Conservation (phyloP, 2,888 invertebrate genomes). For the Slavum lentiscoides region DNA sequence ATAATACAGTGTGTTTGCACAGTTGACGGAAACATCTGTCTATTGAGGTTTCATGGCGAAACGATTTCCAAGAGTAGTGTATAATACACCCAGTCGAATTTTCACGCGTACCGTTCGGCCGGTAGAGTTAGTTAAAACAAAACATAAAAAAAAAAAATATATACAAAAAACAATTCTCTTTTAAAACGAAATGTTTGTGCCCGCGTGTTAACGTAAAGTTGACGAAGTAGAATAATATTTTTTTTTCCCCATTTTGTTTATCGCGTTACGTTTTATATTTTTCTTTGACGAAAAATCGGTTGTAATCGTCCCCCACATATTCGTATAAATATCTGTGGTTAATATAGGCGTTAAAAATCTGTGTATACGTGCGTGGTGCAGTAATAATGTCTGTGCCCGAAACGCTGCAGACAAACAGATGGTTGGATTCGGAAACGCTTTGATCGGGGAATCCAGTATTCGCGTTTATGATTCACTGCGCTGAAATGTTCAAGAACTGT, state of each 20-base stretch:
- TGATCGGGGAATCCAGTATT: neutral
- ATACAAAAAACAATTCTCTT: neutral
- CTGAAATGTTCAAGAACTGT: constrained; percentile 51
- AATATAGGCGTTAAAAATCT: neutral
- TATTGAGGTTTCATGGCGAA: constrained; percentile 7
- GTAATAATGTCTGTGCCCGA: neutral
- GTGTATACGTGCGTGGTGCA: neutral
- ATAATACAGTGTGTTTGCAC: constrained; percentile 40
- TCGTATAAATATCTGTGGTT: neutral
- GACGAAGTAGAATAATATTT: too few species aligned
- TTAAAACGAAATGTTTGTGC: neutral
- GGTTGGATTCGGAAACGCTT: constrained; percentile 16
- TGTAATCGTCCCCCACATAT: too few species aligned
- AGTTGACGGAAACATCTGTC: constrained; percentile 53
- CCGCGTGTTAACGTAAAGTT: too few species aligned
- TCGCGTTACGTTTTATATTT: too few species aligned
- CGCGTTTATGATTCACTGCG: constrained; percentile 3
- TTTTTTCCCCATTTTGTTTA: too few species aligned
- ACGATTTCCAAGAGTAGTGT: constrained; percentile 8
- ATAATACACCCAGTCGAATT: neutral
- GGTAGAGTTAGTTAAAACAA: neutral
- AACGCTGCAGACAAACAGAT: constrained; percentile 19
- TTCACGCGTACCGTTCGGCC: neutral
- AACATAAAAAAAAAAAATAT: neutral
- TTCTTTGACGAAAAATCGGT: too few species aligned